Evolutionary conservation across 2,797 vertebrate genomes (phyloP), one percentile per base, ranked within the genome.

Genomic region (Melanotaenia parkinsoni): DNA sequence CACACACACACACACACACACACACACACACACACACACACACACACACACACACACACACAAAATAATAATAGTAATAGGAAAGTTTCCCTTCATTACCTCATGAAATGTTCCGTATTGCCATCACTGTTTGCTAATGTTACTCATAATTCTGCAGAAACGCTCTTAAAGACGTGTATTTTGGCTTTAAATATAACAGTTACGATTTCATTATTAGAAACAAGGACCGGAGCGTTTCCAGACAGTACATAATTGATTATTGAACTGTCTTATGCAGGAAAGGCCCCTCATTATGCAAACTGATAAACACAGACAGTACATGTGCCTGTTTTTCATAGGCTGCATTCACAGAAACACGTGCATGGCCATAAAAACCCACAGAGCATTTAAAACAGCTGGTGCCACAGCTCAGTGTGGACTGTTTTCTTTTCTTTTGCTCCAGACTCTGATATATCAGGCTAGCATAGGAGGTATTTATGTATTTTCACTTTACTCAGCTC

Each of bases 171-270:
- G 51, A 59, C 45, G 3, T 20, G 1, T 14, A 45, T 57, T 63
- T 43, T 33, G 20, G 54, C n/a, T 51, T 50, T 18, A 53, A 51
- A 38, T 64, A 6, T 38, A 43, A 7, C 64, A 22, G 22, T 16
- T 40, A 9, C 53, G 59, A 72, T 77, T 75, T 74, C 61, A 81
- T 81, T 67, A 76, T 83, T 78, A 66, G 64, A 72, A 70, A 74
- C 5, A 45, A 71, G 67, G 50, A 30, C 43, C 22, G 40, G 67
- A 61, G 77, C 59, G 40, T 86, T 88, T 83, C 74, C 79, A 74
- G 72, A 3, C 0, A 74, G 65, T 77, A 78, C 83, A 86, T 87
- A 83, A 89, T 88, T 86, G 81, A 84, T 89, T 87, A 82, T 81
- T 63, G 83, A 79, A 56, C 67, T 24, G 22, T 72, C 50, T 72